Evolutionary conservation across 2,797 vertebrate genomes (phyloP).

Genomic region (Pseudochirops corinnae): DNA sequence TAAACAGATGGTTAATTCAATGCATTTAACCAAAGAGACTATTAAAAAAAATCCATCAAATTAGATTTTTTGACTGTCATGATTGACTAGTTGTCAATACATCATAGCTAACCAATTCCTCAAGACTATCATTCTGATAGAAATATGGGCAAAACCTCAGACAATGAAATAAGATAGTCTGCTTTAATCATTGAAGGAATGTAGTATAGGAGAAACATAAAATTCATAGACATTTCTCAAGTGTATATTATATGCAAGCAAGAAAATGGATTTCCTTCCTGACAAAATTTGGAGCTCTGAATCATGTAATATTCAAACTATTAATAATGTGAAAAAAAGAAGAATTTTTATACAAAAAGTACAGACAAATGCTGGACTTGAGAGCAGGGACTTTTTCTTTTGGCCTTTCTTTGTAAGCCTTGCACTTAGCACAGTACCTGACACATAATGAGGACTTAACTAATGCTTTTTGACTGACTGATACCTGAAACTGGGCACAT

Average conservation of each 20-base stretch:
- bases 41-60: conserved; percentile 24
- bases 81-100: conserved; percentile 15
- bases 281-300: not conserved
- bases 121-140: not conserved
- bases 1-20: conserved; percentile 19
- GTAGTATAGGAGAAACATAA: not conserved
- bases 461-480: not conserved
- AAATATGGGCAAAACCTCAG: conserved; percentile 35
- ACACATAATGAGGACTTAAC: not conserved
- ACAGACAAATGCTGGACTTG: not conserved
- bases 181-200: not conserved
- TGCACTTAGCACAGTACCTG: not conserved
- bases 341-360: not conserved
- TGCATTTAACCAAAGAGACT: conserved; percentile 32
- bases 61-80: not conserved
- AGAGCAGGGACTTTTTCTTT: not conserved
- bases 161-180: not conserved
- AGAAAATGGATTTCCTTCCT: not conserved
- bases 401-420: not conserved
- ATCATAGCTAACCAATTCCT: conserved; percentile 24
- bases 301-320: not conserved
- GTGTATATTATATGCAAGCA: not conserved
- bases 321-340: not conserved
- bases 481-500: not conserved
- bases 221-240: not conserved